Conservation (phyloP, 2,113 vertebrate genomes). For the Camelus bactrianus region DNA sequence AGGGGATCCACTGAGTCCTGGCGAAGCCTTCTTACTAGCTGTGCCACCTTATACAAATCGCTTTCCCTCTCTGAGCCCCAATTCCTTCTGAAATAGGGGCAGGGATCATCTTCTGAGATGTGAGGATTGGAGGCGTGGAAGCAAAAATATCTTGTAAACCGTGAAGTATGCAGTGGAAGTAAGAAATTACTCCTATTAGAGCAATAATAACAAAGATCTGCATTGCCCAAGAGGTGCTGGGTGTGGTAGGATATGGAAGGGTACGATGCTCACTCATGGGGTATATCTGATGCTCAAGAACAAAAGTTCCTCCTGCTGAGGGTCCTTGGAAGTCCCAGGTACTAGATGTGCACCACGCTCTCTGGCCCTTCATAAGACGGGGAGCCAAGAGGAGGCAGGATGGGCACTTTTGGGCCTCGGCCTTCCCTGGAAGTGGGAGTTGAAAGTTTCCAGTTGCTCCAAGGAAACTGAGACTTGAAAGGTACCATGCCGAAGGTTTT, state of each 20-base stretch:
- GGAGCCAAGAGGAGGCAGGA: background rate
- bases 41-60: background rate
- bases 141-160: background rate
- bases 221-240: background rate
- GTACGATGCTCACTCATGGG: accelerated
- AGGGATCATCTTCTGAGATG: background rate
- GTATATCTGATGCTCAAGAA: background rate
- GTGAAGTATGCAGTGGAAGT: background rate
- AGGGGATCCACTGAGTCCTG: background rate
- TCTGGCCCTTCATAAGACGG: background rate
- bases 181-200: background rate
- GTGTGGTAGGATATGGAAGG: accelerated
- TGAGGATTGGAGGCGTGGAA: background rate
- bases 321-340: too few species aligned
- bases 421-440: background rate
- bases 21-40: background rate
- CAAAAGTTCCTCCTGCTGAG: background rate
- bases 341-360: background rate
- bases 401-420: background rate
- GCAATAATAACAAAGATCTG: background rate
- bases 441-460: background rate
- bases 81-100: background rate
- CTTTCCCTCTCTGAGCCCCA: background rate
- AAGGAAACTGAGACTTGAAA: background rate
- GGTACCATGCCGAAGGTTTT: background rate